Conservation (phyloP, 2,797 vertebrate species). For the Onychomys torridus region DNA sequence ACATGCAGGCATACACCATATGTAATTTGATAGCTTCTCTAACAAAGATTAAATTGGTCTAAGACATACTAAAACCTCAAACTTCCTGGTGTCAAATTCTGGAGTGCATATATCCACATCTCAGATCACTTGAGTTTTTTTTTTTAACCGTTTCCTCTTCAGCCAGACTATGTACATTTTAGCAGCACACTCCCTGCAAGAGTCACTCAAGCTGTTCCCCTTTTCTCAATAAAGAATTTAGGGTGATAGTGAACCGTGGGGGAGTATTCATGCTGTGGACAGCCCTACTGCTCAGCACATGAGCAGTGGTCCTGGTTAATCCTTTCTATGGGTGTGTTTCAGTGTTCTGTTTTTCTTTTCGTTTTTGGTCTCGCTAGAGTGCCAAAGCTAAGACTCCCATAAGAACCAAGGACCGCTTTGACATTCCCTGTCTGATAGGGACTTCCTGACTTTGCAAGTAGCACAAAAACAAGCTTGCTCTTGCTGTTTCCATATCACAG, state of each 20-base stretch:
- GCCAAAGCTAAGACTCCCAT: conserved; percentile 73
- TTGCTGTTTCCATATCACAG: conserved; percentile 76
- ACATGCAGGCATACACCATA: conserved; percentile 35
- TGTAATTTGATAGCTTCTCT: conserved; percentile 69
- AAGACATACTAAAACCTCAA: conserved; percentile 73
- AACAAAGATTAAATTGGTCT: conserved; percentile 76
- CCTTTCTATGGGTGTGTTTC: conserved; percentile 80
- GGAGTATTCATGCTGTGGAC: background rate
- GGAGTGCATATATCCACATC: conserved; percentile 67
- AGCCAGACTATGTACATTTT: conserved; percentile 72
- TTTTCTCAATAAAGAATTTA: conserved; percentile 67
- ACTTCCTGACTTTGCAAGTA: conserved; percentile 83
- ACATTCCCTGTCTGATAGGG: conserved; percentile 76
- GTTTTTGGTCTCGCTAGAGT: conserved; percentile 76
- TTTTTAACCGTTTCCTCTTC: conserved; percentile 77
- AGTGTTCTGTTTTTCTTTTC: conserved; percentile 72
- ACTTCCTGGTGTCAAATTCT: conserved; percentile 79
- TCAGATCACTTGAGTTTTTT: conserved; percentile 69
- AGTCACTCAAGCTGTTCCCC: conserved; percentile 42
- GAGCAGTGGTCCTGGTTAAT: conserved; percentile 70
- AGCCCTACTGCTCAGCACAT: conserved; percentile 23
- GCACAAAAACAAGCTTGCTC: conserved; percentile 72
- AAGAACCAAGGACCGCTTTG: conserved; percentile 76
- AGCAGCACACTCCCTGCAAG: conserved; percentile 51
- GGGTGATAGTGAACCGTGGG: background rate